Evolutionary conservation across 2,113 vertebrate species (phyloP).

Genomic region (Platycercus adscitus): DNA sequence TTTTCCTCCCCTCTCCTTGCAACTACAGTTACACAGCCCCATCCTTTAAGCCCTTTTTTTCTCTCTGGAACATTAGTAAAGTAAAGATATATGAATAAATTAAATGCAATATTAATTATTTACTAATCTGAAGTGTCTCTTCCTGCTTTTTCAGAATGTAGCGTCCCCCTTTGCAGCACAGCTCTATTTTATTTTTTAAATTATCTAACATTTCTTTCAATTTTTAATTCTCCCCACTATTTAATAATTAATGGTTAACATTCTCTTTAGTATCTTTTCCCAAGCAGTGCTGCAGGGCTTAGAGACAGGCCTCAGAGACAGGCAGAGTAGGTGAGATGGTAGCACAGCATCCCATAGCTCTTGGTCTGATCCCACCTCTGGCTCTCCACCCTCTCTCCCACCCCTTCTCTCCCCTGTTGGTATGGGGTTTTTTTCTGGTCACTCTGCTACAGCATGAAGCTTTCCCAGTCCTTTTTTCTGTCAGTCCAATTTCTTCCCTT

Average conservation of each 20-base stretch:
- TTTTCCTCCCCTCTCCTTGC: neutral
- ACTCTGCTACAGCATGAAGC: accelerated
- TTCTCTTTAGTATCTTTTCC: neutral
- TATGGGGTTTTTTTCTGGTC: neutral
- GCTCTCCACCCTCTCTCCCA: neutral
- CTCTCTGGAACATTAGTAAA: constrained; percentile 51
- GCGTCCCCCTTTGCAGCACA: neutral
- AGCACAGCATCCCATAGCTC: neutral
- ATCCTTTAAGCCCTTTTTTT: neutral
- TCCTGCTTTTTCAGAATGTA: neutral
- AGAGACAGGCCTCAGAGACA: neutral
- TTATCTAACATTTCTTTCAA: constrained; percentile 9
- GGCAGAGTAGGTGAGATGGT: neutral
- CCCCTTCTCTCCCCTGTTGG: neutral
- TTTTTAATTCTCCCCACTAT: neutral
- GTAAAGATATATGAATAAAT: constrained; percentile 69
- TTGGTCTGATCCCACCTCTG: neutral
- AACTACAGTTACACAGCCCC: neutral
- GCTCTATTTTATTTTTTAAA: neutral
- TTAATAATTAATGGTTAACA: constrained; percentile 20
- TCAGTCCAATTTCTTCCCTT: neutral
- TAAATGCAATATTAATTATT: constrained; percentile 56
- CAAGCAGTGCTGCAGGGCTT: neutral
- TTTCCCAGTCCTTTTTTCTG: neutral
- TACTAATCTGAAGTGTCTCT: neutral